Base-by-base conservation (phyloP, 2,113 vertebrate species). In the Mesitornis unicolor region DNA sequence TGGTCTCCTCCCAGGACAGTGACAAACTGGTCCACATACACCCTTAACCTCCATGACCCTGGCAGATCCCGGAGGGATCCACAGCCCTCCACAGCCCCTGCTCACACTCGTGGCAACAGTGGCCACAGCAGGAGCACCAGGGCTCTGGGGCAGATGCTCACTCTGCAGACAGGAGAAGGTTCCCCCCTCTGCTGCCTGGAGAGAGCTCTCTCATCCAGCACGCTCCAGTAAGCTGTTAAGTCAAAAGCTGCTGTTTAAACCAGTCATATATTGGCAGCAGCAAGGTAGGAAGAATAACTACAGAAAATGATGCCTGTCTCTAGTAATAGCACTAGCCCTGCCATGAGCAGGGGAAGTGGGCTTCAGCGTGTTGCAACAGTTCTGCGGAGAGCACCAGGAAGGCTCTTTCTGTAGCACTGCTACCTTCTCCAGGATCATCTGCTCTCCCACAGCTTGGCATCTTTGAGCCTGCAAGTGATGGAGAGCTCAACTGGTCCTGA, bases 101-200 rank as follows among this genome's bases (percentile, higher is more conserved):
- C 38, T 21, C 61, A 47, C 53, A 2, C 19, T 6, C 45, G 2
- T 0, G 16, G 53, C 61, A 51, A n/a, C 28, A 60, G 60, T 19
- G 43, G 68, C 25, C 42, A 31, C 7, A 1, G 48, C 56, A n/a
- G 57, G 35, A 20, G 45, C 1, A 1, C 4, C 5, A 47, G 2
- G 5, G 61, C 45, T 19, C 21, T 2, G 24, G 76, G 45, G 70
- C 53, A 53, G 45, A 31, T 5, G 24, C 3, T 0, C n/a, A 10
- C n/a, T 38, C 18, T 11, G 36, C 48, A 22, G 57, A 16, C 29
- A 22, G n/a, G 14, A 11, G 33, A 26, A 22, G 42, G 31, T 21
- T 14, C 45, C 60, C 29, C 11, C 33, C 65, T 45, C 76, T 56
- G n/a, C n/a, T 25, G 51, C 43, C 67, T 36, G 38, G 33, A 54